A percentile compares a stretch with the other conserved stretches of the same genome.
Evolutionary conservation across 2,888 invertebrate species (phyloP).

Genomic region (Tillus elongatus): DNA sequence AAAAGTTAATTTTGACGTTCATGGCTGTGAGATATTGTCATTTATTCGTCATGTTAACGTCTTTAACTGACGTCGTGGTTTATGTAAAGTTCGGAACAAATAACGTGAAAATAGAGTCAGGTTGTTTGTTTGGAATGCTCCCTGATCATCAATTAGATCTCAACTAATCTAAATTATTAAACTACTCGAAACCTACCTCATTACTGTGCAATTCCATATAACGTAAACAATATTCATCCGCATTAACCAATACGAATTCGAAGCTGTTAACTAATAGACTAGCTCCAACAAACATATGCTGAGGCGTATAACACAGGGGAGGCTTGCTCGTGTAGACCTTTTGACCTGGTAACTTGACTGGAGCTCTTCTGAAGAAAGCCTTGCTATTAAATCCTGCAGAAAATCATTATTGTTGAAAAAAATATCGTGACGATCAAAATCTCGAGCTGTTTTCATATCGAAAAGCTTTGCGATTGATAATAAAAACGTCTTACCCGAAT

Average conservation of each 20-base stretch:
- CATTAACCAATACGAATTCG: slow-evolving; percentile 65
- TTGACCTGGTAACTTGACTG: slow-evolving; percentile 64
- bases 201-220: slow-evolving; percentile 75
- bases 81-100: no score
- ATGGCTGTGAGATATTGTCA: no score
- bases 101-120: no score
- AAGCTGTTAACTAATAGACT: slow-evolving; percentile 68
- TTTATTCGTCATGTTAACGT: no score
- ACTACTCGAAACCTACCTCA: slow-evolving; percentile 57
- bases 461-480: neutral
- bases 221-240: slow-evolving; percentile 78
- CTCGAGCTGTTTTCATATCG: no score
- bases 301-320: slow-evolving; percentile 65
- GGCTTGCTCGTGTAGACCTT: slow-evolving; percentile 61
- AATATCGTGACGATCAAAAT: no score
- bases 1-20: no score
- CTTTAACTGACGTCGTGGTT: no score
- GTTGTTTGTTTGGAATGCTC: no score
- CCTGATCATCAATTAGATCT: no score
- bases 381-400: slow-evolving; percentile 47
- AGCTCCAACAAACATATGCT: slow-evolving; percentile 80
- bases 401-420: no score
- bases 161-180: no score
- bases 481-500: slow-evolving; percentile 1
- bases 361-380: slow-evolving; percentile 55